These are phyloP conservation scores for Drosophila ambigua DNA, from an alignment of 1,140 invertebrate genomes.

Conservation along the genomic window DNA sequence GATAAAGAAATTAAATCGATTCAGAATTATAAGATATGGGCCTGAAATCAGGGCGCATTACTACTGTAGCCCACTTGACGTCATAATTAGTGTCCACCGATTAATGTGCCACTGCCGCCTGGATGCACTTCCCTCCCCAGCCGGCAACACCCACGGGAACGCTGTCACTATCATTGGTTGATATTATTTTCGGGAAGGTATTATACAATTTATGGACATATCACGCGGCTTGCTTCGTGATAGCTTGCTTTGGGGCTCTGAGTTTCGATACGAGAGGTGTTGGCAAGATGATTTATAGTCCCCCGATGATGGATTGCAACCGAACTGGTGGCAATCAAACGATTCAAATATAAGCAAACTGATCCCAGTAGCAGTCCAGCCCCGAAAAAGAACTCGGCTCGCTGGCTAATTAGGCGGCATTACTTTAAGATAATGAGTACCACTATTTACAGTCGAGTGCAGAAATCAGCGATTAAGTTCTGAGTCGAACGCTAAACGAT, in stretches of 20 bases:
- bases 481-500: conserved; percentile 49
- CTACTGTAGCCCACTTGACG: no score
- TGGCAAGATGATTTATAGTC: conserved; percentile 61
- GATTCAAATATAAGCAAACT: conserved; percentile 56
- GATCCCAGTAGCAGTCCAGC: conserved; percentile 7
- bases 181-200: conserved; percentile 1
- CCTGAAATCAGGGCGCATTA: no score
- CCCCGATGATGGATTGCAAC: conserved; percentile 62
- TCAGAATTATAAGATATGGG: no score
- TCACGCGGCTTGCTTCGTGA: conserved; percentile 47
- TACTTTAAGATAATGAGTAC: conserved; percentile 7
- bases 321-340: conserved; percentile 58
- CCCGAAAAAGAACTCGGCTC: background rate
- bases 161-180: conserved; percentile 19
- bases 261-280: conserved; percentile 38
- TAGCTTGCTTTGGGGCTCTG: conserved; percentile 33
- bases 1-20: no score
- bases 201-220: conserved; percentile 26
- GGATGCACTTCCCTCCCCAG: no score
- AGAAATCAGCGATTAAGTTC: conserved; percentile 69
- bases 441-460: conserved; percentile 49
- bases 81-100: no score
- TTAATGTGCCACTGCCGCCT: no score
- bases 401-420: conserved; percentile 29
- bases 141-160: no score